Percentiles rank a stretch among this genome's conserved stretches.
Evolutionary conservation across 2,888 invertebrate genomes (phyloP).

Genomic region (Xanthorhoe spadicearia): DNA sequence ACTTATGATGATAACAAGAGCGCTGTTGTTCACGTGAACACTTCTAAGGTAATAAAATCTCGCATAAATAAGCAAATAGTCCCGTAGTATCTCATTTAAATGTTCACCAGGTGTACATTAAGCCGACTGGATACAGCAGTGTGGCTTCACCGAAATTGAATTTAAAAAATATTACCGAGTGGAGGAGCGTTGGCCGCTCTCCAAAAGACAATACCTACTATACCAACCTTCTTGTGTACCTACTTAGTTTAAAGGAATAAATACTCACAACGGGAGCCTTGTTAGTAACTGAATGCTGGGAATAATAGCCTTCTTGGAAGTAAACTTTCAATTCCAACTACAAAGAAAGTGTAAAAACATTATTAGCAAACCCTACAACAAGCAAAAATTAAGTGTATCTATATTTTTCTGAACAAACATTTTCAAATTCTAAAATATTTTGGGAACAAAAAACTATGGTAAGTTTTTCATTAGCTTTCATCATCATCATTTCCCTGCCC

Average conservation of each 20-base stretch:
- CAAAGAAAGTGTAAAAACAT: background rate
- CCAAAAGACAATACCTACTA: constrained; percentile 80
- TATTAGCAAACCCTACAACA: background rate
- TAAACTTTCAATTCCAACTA: constrained; percentile 33
- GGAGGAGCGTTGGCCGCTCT: constrained; percentile 78
- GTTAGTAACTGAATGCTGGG: constrained; percentile 57
- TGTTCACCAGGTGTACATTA: constrained; percentile 83
- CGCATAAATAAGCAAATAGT: constrained; percentile 65
- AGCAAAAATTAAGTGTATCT: background rate
- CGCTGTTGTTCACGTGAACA: constrained; percentile 38
- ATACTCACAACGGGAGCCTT: constrained; percentile 62
- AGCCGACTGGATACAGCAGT: constrained; percentile 77
- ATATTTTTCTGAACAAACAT: background rate
- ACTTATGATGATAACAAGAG: background rate
- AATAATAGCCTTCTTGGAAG: constrained; percentile 47
- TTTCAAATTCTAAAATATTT: background rate
- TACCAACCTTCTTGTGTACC: constrained; percentile 70
- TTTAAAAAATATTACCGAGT: constrained; percentile 83
- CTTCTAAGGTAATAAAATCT: constrained; percentile 59
- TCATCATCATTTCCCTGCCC: too few species aligned
- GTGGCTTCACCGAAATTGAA: constrained; percentile 83
- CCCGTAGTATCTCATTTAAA: constrained; percentile 78
- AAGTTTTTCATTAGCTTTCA: too few species aligned
- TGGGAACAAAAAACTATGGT: too few species aligned
- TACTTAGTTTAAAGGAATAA: constrained; percentile 77